Evolutionary conservation across 2,888 invertebrate species (phyloP).

Genomic region (Polietes domitor): DNA sequence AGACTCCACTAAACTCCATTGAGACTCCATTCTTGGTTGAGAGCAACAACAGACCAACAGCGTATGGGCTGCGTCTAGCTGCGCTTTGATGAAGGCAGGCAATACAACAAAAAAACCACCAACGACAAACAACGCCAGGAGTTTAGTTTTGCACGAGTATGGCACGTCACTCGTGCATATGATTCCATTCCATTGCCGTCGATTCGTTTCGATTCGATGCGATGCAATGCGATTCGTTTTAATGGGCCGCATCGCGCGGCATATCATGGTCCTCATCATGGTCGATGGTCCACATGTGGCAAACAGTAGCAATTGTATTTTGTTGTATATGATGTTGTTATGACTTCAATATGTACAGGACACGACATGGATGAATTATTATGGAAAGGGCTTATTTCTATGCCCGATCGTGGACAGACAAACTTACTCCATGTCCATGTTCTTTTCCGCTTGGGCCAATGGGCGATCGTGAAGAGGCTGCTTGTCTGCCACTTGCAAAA

Average conservation of each 20-base stretch:
- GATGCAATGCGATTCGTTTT: constrained; percentile 50
- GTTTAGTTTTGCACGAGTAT: constrained; percentile 61
- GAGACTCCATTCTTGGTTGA: constrained; percentile 10
- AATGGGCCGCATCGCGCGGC: constrained; percentile 24
- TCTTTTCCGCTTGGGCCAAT: not conserved
- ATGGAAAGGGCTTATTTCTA: constrained; percentile 52
- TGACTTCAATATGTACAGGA: constrained; percentile 72
- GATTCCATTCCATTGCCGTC: constrained; percentile 32
- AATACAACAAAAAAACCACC: constrained; percentile 28
- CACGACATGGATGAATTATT: constrained; percentile 73
- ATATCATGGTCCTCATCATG: not conserved
- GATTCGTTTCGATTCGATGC: constrained; percentile 18
- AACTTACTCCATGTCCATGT: not conserved
- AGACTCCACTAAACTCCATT: constrained; percentile 36
- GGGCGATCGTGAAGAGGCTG: not conserved
- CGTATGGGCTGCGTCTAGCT: not conserved
- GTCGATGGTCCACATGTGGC: constrained; percentile 70
- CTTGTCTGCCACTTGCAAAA: not conserved
- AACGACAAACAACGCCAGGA: constrained; percentile 56
- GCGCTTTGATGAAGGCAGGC: not conserved
- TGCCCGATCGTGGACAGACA: not conserved
- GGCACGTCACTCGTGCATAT: constrained; percentile 55
- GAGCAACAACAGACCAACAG: not conserved
- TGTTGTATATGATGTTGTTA: constrained; percentile 70
- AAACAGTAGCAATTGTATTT: constrained; percentile 79